phyloP scores from a whole-genome alignment of 2,797 vertebrate species.

The Gymnothorax reevesii region DNA sequence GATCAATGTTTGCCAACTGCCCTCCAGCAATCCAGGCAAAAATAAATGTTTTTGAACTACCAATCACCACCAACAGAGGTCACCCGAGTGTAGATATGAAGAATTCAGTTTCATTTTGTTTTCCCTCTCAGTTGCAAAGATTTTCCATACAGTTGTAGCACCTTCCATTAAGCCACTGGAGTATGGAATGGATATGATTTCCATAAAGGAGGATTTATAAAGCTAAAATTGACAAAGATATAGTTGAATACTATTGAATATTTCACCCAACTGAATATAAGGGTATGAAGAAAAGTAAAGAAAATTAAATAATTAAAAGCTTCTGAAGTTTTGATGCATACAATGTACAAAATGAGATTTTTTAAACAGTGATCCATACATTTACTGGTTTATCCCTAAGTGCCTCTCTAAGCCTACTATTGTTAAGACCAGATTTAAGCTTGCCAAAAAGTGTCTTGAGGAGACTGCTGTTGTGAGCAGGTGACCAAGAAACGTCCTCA shows the following conservation, averaged over 20 bases:
- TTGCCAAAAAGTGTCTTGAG: too few species aligned
- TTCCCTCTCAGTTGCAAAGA: neutral
- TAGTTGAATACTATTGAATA: too few species aligned
- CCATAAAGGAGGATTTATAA: neutral
- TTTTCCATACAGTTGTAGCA: neutral
- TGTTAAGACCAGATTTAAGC: neutral
- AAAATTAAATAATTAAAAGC: neutral
- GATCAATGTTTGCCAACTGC: neutral
- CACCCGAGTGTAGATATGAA: neutral
- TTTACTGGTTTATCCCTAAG: neutral
- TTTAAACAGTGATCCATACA: too few species aligned
- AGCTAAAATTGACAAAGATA: neutral
- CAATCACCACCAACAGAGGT: neutral
- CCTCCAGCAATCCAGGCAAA: neutral
- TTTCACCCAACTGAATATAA: too few species aligned
- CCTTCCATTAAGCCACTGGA: neutral
- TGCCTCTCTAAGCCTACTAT: neutral
- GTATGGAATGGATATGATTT: neutral
- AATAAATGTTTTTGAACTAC: neutral
- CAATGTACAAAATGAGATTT: neutral
- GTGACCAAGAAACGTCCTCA: too few species aligned
- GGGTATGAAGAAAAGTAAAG: neutral
- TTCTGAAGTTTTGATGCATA: neutral
- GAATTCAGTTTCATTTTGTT: neutral
- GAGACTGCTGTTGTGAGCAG: too few species aligned